Percentiles rank a stretch among this genome's conserved stretches.
Evolutionary conservation across 1,140 invertebrate species (phyloP).

Genomic region (Drosophila malerkotliana): DNA sequence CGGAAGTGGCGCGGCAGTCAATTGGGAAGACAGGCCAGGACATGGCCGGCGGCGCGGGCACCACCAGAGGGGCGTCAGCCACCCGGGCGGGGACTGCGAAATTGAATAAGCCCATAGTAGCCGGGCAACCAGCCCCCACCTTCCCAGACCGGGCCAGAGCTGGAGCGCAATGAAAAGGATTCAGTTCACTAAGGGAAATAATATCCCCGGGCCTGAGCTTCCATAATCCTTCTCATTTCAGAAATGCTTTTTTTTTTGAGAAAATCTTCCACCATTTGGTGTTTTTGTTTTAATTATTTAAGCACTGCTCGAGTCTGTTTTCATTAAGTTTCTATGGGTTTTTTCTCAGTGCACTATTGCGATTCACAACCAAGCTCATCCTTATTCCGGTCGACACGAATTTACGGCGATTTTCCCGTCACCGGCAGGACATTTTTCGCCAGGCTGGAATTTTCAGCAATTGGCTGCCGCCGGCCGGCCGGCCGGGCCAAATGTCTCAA

Average conservation of each 20-base stretch:
- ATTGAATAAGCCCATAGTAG: conserved; percentile 72
- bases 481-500: conserved; percentile 32
- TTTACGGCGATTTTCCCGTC: conserved; percentile 72
- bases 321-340: not conserved
- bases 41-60: conserved; percentile 56
- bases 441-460: conserved; percentile 28
- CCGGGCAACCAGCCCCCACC: conserved; percentile 1
- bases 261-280: not conserved
- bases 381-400: conserved; percentile 47
- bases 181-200: not conserved
- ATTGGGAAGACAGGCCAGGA: conserved; percentile 65
- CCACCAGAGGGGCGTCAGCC: conserved; percentile 10
- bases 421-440: conserved; percentile 49
- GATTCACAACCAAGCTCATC: conserved; percentile 20
- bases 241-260: not conserved
- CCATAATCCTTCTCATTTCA: not conserved
- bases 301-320: not conserved
- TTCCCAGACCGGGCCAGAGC: not conserved
- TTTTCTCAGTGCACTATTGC: not conserved
- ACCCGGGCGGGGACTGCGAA: conserved; percentile 46
- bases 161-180: not conserved
- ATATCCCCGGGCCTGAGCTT: not conserved
- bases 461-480: conserved; percentile 21
- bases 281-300: too few species aligned
- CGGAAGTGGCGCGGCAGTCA: conserved; percentile 78